Conservation (phyloP, 2,888 invertebrate genomes). For the Hypolimnas misippus region DNA sequence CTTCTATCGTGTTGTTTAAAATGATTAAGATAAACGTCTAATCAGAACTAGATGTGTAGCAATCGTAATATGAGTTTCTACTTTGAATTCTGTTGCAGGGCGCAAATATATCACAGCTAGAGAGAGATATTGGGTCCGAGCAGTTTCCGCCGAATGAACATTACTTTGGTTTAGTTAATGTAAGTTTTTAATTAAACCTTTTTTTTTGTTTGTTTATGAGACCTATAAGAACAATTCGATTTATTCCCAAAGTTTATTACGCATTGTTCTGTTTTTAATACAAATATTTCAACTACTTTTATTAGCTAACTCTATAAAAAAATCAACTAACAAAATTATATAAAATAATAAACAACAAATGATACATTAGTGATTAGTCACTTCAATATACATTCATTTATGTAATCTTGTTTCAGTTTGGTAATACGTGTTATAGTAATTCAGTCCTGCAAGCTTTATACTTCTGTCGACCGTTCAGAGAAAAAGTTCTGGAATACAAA, state of each 20-base stretch:
- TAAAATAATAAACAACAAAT: no score
- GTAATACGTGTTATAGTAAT: slow-evolving; percentile 99
- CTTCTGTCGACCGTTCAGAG: slow-evolving; percentile 99
- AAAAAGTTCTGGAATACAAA: slow-evolving; percentile 99
- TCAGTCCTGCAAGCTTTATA: slow-evolving; percentile 99
- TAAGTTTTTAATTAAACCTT: slow-evolving; percentile 82
- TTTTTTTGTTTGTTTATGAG: slow-evolving; percentile 4
- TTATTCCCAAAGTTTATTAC: neutral
- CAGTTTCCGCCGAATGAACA: slow-evolving; percentile 99
- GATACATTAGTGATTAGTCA: no score
- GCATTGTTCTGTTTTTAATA: neutral
- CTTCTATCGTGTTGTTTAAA: slow-evolving; percentile 6
- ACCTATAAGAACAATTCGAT: no score
- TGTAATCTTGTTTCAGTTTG: slow-evolving; percentile 90
- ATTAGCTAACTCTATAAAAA: no score
- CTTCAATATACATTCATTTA: neutral
- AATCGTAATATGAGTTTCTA: slow-evolving; percentile 21
- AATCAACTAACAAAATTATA: no score
- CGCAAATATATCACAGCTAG: slow-evolving; percentile 99
- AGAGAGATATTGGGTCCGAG: slow-evolving; percentile 99
- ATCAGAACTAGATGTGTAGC: slow-evolving; percentile 27
- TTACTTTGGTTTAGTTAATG: slow-evolving; percentile 99
- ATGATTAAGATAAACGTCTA: slow-evolving; percentile 30
- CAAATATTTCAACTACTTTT: neutral
- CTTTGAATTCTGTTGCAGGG: slow-evolving; percentile 86